Percentiles rank a stretch among this genome's conserved stretches.
These are phyloP conservation scores for Shargacucullia verbasci DNA, from an alignment of 2,888 invertebrate species.

Conservation along the genomic window DNA sequence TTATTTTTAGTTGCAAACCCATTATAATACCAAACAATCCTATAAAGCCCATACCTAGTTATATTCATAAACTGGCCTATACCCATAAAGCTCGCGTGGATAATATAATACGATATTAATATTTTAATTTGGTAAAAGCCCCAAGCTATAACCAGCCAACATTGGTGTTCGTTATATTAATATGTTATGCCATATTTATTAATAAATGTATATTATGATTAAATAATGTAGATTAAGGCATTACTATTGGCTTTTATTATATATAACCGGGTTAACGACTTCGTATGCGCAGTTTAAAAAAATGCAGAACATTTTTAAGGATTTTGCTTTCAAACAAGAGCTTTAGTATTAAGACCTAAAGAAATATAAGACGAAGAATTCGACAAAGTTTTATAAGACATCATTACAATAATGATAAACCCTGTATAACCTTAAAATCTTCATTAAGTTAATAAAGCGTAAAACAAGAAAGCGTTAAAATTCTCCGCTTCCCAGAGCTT, in stretches of 20 bases:
- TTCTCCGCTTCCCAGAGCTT: constrained; percentile 46
- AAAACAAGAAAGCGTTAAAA: constrained; percentile 42
- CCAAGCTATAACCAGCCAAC: constrained; percentile 29
- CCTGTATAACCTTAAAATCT: constrained; percentile 27
- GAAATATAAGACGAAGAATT: too few relatives aligned
- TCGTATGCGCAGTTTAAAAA: too few relatives aligned
- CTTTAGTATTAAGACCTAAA: too few relatives aligned
- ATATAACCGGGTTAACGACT: too few relatives aligned
- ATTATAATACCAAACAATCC: constrained; percentile 29
- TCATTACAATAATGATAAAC: constrained; percentile 19
- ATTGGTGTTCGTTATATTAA: constrained; percentile 38
- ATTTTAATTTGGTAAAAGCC: constrained; percentile 50
- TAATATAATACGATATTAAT: constrained; percentile 38
- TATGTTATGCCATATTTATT: constrained; percentile 25
- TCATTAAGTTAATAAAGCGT: constrained; percentile 41
- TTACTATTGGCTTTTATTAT: background rate
- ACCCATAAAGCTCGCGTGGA: constrained; percentile 18
- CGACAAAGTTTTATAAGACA: constrained; percentile 10
- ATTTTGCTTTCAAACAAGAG: too few relatives aligned
- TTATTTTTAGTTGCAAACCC: constrained; percentile 16
- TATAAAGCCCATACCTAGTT: constrained; percentile 12
- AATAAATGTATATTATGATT: constrained; percentile 13
- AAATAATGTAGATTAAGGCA: constrained; percentile 5
- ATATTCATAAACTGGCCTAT: constrained; percentile 36
- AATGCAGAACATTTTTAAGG: too few relatives aligned